phyloP scores from a whole-genome alignment of 2,888 invertebrate genomes.

The Myopa testacea region DNA sequence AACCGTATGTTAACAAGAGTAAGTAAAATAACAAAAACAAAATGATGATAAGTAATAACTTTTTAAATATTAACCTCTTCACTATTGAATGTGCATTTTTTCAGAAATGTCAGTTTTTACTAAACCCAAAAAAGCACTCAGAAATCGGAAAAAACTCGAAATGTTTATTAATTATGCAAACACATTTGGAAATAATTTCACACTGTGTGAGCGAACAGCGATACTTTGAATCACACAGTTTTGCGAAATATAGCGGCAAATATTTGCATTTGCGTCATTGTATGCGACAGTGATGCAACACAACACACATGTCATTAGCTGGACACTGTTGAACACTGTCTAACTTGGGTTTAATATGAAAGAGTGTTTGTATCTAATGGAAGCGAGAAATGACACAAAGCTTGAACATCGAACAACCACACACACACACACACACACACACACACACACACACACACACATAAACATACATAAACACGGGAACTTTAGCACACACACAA shows the following conservation, averaged over 20 bases:
- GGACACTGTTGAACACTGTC: not conserved
- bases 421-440: not conserved
- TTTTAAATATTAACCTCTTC: no score
- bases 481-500: not conserved
- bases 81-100: no score
- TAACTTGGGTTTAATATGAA: not conserved
- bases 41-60: no score
- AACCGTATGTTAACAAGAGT: no score
- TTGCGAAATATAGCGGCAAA: not conserved
- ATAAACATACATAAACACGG: constrained; percentile 21
- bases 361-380: no score
- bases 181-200: constrained; percentile 1
- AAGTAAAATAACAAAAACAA: no score
- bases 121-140: no score
- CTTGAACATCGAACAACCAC: no score
- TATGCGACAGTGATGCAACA: not conserved
- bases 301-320: not conserved
- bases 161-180: constrained; percentile 1
- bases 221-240: not conserved
- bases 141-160: no score
- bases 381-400: no score
- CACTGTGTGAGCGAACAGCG: not conserved
- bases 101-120: no score
- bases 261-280: not conserved
- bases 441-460: not conserved